phyloP scores from a whole-genome alignment of 2,797 vertebrate species.

The Lepilemur septentrionalis region DNA sequence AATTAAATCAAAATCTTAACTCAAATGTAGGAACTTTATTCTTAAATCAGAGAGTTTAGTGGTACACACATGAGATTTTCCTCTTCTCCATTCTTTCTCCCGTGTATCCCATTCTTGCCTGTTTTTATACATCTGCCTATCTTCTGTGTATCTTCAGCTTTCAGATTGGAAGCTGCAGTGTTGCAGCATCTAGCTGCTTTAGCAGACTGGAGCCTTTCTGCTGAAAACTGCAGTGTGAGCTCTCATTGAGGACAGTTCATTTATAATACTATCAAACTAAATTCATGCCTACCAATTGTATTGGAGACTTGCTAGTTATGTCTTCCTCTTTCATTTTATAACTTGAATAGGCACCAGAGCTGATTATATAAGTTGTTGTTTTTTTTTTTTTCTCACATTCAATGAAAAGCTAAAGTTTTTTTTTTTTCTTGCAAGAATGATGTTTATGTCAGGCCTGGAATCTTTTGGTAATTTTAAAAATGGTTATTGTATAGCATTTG shows the following conservation, averaged over 20 bases:
- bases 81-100: slow-evolving; percentile 17
- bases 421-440: background rate
- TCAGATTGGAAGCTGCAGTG: background rate
- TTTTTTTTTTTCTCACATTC: no score
- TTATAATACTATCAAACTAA: slow-evolving; percentile 34
- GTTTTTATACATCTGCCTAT: background rate
- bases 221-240: slow-evolving; percentile 18
- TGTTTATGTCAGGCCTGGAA: slow-evolving; percentile 2
- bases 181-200: background rate
- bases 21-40: background rate
- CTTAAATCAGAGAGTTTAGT: background rate
- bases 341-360: background rate
- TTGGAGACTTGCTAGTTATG: background rate
- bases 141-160: background rate
- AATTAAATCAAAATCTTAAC: slow-evolving; percentile 25
- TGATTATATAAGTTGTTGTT: background rate
- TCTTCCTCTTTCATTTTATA: slow-evolving; percentile 41
- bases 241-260: background rate
- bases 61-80: background rate
- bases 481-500: background rate
- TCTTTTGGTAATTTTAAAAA: background rate
- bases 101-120: background rate
- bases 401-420: no score
- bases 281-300: slow-evolving; percentile 26
- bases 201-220: slow-evolving; percentile 14